phyloP scores from a whole-genome alignment of 2,888 invertebrate species.

The Hirtodrosophila histrioides region DNA sequence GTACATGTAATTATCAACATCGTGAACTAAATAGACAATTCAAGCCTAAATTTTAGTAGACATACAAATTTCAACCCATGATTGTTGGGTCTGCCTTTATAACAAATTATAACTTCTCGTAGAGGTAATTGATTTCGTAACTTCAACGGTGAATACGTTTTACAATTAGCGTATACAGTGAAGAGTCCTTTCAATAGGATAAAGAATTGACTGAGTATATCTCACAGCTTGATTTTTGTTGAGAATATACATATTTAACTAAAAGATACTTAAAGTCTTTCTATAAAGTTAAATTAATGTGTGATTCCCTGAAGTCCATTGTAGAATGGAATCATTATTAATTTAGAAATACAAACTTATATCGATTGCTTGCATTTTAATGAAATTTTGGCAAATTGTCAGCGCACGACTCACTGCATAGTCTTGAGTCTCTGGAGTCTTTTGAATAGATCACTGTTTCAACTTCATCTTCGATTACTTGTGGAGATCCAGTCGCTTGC shows the following conservation, averaged over 20 bases:
- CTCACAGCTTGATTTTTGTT: background rate
- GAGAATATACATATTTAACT: background rate
- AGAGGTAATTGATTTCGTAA: slow-evolving; percentile 10
- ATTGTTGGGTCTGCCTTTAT: background rate
- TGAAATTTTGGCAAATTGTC: slow-evolving; percentile 20
- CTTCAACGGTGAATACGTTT: background rate
- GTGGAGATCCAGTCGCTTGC: slow-evolving; percentile 62
- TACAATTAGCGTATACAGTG: background rate
- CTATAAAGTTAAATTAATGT: background rate
- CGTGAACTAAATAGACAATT: slow-evolving; percentile 6
- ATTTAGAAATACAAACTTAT: slow-evolving; percentile 1
- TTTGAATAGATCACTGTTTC: slow-evolving; percentile 41
- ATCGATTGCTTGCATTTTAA: slow-evolving; percentile 26
- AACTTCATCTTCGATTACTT: slow-evolving; percentile 39
- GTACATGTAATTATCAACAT: background rate
- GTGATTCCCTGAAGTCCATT: background rate
- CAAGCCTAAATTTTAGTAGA: slow-evolving; percentile 12
- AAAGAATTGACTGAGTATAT: too few species aligned
- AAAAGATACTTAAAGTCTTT: background rate
- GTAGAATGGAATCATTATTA: background rate
- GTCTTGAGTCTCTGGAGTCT: slow-evolving; percentile 63
- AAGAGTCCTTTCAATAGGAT: background rate
- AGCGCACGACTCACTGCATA: slow-evolving; percentile 39
- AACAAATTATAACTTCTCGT: slow-evolving; percentile 1
- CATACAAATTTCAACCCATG: background rate